These are phyloP conservation scores for Microtus richardsoni DNA, from an alignment of 2,113 vertebrate genomes.

Conservation along the genomic window DNA sequence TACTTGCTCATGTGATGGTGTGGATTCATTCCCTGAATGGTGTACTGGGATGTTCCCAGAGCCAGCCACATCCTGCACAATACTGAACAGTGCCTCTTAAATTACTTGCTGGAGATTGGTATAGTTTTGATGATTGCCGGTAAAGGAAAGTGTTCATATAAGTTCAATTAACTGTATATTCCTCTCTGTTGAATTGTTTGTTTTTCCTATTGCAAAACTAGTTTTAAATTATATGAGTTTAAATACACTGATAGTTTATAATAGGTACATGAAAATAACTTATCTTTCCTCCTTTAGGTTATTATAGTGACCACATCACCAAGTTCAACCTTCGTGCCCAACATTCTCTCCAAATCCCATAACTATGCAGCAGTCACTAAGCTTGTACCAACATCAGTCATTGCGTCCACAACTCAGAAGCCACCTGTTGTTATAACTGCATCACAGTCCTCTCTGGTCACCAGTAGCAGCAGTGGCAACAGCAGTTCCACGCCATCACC, in stretches of 20 bases:
- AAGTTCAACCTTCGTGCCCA: conserved; percentile 97
- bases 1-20: conserved; percentile 41
- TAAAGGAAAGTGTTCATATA: conserved; percentile 39
- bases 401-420: conserved; percentile 93
- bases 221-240: conserved; percentile 58
- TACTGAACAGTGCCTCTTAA: conserved; percentile 48
- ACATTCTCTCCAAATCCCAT: conserved; percentile 99
- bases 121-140: conserved; percentile 18
- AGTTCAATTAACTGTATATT: conserved; percentile 58
- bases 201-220: conserved; percentile 57
- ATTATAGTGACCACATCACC: conserved; percentile 99
- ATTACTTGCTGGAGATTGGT: conserved; percentile 50
- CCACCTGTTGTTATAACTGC: conserved; percentile 95
- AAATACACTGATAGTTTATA: conserved; percentile 8
- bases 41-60: conserved; percentile 33
- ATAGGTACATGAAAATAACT: conserved; percentile 74
- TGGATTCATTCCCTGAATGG: conserved; percentile 14
- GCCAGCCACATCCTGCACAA: background rate
- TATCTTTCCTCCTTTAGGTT: conserved; percentile 88
- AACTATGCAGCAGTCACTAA: conserved; percentile 95
- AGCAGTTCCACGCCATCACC: conserved; percentile 85
- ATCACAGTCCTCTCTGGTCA: conserved; percentile 87
- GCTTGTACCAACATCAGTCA: conserved; percentile 93
- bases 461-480: conserved; percentile 84
- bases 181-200: conserved; percentile 58